Base-by-base conservation (phyloP, 2,888 invertebrate species). In the Galerucella calmariensis region DNA sequence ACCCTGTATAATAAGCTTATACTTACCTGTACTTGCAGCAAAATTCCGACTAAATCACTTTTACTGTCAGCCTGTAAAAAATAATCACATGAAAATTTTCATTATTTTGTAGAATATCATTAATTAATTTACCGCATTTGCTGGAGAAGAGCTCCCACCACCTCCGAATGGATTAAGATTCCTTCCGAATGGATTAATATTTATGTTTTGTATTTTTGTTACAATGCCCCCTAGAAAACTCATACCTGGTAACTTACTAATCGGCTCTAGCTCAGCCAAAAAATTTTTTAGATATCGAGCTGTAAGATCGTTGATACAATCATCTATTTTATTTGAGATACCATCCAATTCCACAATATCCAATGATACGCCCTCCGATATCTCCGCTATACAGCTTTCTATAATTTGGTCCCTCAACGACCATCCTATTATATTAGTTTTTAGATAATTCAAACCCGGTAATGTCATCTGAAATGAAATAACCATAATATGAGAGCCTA, bases 381-480 rank as follows among this genome's bases (percentile, higher is more conserved):
- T 46, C 27, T 72, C 69, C 16, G 35, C 41, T 9, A 76, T 68
- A 27, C 76, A 76, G 48, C 62, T 24, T 3, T 71, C 65, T 59
- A 66, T 56, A 11, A 74, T 59, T 53, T 72, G 65, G n/a, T 76
- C 69, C 9, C 63, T 24, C 6, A 76, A 51, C 2, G 76, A 76
- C 71, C 71, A 76, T 24, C 65, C 66, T 16, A 53, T 24, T 27
- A 76, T 63, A 51, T 24, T 74, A 9, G 76, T 76, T 74, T 71
- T 76, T n/a, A 76, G 14, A 24, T 41, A 63, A 41, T 46, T 65
- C 14, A 59, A 20, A 20, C 58, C 72, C 6, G 76, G 71, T 48
- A 69, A 24, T 20, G 71, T 72, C 5, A 76, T 48, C 76, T 76
- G 16, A 59, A 75, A 69, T 24, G 12, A 41, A 44, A 51, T 51